Evolutionary conservation across 1,140 invertebrate genomes (phyloP).

Genomic region (Steinernema feltiae): DNA sequence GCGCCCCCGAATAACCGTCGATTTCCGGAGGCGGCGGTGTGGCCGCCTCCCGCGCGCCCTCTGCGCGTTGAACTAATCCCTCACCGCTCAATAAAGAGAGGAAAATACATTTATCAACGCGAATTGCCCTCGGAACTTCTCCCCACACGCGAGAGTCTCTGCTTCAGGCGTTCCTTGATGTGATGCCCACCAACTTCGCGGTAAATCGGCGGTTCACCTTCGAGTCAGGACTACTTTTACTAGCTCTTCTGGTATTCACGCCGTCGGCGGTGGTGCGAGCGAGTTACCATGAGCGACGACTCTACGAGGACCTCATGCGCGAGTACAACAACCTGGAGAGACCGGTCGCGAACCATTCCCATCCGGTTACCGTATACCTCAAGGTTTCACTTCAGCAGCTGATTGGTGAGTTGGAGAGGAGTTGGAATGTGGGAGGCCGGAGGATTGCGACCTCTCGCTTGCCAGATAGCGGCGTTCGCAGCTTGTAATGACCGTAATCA

Average conservation of each 20-base stretch:
- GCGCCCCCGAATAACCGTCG: neutral
- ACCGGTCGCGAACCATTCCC: slow-evolving; percentile 72
- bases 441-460: too few species aligned
- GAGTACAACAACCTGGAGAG: slow-evolving; percentile 89
- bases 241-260: neutral
- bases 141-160: neutral
- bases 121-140: neutral
- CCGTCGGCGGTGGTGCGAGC: neutral
- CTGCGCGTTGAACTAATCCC: neutral
- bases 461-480: too few species aligned
- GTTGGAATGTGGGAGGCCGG: too few species aligned
- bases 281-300: slow-evolving; percentile 39
- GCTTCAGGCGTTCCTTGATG: neutral
- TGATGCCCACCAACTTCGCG: neutral
- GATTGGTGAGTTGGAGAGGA: neutral
- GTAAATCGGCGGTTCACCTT: neutral
- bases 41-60: neutral
- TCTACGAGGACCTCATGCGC: slow-evolving; percentile 50
- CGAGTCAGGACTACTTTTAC: neutral
- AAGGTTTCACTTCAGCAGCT: slow-evolving; percentile 59
- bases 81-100: neutral
- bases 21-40: neutral
- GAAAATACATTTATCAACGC: neutral
- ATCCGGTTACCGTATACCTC: slow-evolving; percentile 52
- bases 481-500: neutral